Percentiles rank a stretch among this genome's conserved stretches.
phyloP scores from a whole-genome alignment of 2,888 invertebrate species.

The Sceliomorpha sp. region DNA sequence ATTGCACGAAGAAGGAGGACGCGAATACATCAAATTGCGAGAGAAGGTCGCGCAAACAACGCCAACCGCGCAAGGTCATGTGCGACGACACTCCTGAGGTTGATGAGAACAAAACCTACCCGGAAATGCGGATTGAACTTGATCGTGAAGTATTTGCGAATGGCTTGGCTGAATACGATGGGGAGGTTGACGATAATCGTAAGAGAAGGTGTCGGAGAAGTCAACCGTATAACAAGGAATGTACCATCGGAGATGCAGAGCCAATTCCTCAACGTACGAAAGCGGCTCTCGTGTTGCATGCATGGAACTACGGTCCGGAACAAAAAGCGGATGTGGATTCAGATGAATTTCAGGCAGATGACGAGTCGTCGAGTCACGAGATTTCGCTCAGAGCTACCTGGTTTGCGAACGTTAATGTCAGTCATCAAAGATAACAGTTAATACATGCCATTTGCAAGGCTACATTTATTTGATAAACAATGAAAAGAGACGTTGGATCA shows the following conservation, averaged over 20 bases:
- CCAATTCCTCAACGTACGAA: constrained; percentile 81
- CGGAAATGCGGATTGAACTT: constrained; percentile 7
- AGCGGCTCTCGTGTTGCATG: constrained; percentile 81
- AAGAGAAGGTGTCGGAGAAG: too few relatives aligned
- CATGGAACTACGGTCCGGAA: constrained; percentile 80
- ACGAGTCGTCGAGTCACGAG: constrained; percentile 6
- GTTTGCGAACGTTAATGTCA: constrained; percentile 61
- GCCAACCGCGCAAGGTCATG: constrained; percentile 81
- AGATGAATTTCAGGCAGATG: neutral
- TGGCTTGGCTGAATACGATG: too few relatives aligned
- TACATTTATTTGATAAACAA: constrained; percentile 18
- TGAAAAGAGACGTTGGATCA: too few relatives aligned
- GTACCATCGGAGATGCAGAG: too few relatives aligned
- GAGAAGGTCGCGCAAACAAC: constrained; percentile 81
- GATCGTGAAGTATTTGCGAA: too few relatives aligned
- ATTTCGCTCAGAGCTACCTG: constrained; percentile 68
- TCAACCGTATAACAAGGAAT: too few relatives aligned
- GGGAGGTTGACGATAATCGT: too few relatives aligned
- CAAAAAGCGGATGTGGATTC: constrained; percentile 4
- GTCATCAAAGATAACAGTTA: constrained; percentile 64
- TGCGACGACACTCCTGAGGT: constrained; percentile 56
- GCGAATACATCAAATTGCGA: constrained; percentile 30
- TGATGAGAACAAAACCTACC: constrained; percentile 31
- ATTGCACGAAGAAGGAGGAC: too few relatives aligned
- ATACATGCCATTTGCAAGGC: constrained; percentile 10